These are phyloP conservation scores for Thera britannica DNA, from an alignment of 2,888 invertebrate genomes.

Conservation along the genomic window DNA sequence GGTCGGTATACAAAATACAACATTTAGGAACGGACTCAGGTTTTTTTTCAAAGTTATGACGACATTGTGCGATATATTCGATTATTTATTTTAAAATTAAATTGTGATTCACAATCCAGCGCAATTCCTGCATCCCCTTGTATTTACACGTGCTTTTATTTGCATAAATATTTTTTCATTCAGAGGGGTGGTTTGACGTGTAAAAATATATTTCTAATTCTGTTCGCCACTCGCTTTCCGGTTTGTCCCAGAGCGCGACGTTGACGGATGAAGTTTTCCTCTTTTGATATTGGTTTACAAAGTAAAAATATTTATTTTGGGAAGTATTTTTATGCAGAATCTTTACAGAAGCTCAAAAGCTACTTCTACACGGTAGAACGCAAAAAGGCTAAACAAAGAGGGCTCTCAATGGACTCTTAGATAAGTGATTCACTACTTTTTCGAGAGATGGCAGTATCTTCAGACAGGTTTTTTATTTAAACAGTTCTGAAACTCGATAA, in stretches of 20 bases:
- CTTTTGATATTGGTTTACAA: conserved; percentile 62
- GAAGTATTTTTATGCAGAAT: conserved; percentile 20
- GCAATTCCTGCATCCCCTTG: conserved; percentile 66
- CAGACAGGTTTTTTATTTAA: conserved; percentile 1
- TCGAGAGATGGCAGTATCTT: conserved; percentile 24
- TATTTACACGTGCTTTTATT: conserved; percentile 82
- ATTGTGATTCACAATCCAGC: conserved; percentile 36
- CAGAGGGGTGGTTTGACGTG: conserved; percentile 65
- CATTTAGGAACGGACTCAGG: too few species aligned
- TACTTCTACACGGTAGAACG: not conserved
- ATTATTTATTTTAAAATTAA: conserved; percentile 35
- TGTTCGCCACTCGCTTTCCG: conserved; percentile 74
- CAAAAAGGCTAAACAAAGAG: not conserved
- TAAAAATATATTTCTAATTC: conserved; percentile 84
- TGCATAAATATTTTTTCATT: conserved; percentile 80
- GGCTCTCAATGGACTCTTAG: not conserved
- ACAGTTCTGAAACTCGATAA: not conserved
- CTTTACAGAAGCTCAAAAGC: conserved; percentile 1
- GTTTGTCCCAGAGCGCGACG: conserved; percentile 63
- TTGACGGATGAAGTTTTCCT: conserved; percentile 77
- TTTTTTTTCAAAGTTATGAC: not conserved
- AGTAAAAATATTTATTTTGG: conserved; percentile 46
- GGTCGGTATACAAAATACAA: too few species aligned
- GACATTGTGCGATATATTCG: not conserved
- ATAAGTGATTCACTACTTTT: conserved; percentile 2